Evolutionary conservation across 2,888 invertebrate species (phyloP).

Genomic region (Ochropleura plecta): DNA sequence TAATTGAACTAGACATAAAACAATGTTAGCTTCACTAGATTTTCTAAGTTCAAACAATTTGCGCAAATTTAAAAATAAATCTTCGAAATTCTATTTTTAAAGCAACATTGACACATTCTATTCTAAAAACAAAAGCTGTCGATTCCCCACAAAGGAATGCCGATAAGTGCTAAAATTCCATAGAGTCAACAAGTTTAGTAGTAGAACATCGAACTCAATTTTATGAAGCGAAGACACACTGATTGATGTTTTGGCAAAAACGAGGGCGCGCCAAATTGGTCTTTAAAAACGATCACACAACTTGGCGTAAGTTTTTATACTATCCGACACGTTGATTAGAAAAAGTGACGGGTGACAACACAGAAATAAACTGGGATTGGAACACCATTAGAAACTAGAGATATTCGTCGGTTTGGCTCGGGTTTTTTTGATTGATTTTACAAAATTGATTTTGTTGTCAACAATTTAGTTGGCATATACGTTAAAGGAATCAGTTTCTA

Average conservation of each 20-base stretch:
- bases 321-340: constrained; percentile 58
- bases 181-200: constrained; percentile 46
- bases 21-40: neutral
- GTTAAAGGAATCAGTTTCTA: neutral
- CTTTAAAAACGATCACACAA: constrained; percentile 56
- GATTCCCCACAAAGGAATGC: constrained; percentile 44
- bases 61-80: neutral
- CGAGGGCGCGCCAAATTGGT: constrained; percentile 59
- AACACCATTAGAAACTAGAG: neutral
- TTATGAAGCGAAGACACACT: constrained; percentile 63
- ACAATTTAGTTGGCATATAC: neutral
- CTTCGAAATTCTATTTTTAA: constrained; percentile 23
- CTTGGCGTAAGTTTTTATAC: constrained; percentile 46
- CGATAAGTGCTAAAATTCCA: constrained; percentile 57
- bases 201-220: constrained; percentile 58
- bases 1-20: neutral
- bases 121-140: constrained; percentile 52
- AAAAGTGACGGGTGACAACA: constrained; percentile 62
- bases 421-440: neutral
- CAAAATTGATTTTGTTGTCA: neutral
- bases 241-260: constrained; percentile 70
- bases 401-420: neutral
- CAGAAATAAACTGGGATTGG: constrained; percentile 51
- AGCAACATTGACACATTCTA: constrained; percentile 45
- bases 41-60: neutral